Conservation (phyloP, 2,888 invertebrate species). For the Ethmia dodecea region DNA sequence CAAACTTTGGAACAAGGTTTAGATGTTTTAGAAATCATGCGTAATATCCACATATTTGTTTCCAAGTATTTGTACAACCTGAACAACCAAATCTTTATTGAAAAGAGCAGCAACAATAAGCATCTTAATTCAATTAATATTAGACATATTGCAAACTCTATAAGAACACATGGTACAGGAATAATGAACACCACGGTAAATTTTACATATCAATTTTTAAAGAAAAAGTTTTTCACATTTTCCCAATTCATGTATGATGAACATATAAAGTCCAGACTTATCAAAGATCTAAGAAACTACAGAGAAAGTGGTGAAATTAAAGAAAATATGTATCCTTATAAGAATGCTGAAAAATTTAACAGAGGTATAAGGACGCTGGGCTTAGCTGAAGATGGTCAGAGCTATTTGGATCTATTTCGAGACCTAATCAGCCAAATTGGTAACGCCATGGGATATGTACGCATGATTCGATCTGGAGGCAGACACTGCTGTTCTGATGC, state of each 20-base stretch:
- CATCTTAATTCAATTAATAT: conserved; percentile 97
- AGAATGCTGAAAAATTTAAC: conserved; percentile 95
- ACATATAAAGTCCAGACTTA: conserved; percentile 95
- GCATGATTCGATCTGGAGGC: conserved; percentile 95
- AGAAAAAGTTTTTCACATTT: conserved; percentile 94
- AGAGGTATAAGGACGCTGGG: conserved; percentile 93
- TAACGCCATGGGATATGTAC: conserved; percentile 97
- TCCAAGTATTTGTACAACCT: conserved; percentile 96
- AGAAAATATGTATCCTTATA: conserved; percentile 88
- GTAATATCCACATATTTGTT: conserved; percentile 96
- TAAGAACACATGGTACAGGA: conserved; percentile 97
- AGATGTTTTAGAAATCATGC: conserved; percentile 97
- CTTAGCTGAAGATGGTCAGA: conserved; percentile 86
- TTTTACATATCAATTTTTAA: conserved; percentile 94
- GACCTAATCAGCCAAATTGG: conserved; percentile 96
- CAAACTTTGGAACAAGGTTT: conserved; percentile 98
- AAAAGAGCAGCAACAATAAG: conserved; percentile 93
- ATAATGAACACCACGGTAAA: conserved; percentile 97
- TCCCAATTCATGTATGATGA: conserved; percentile 99
- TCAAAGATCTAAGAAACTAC: conserved; percentile 91
- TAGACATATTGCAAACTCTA: conserved; percentile 96
- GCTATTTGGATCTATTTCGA: conserved; percentile 95
- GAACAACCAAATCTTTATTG: conserved; percentile 97
- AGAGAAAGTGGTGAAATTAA: conserved; percentile 83
- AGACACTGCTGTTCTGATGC: conserved; percentile 95